Percentiles rank a stretch among this genome's conserved stretches.
Evolutionary conservation across 1,140 invertebrate genomes (phyloP).

Genomic region (Zaprionus taronus): DNA sequence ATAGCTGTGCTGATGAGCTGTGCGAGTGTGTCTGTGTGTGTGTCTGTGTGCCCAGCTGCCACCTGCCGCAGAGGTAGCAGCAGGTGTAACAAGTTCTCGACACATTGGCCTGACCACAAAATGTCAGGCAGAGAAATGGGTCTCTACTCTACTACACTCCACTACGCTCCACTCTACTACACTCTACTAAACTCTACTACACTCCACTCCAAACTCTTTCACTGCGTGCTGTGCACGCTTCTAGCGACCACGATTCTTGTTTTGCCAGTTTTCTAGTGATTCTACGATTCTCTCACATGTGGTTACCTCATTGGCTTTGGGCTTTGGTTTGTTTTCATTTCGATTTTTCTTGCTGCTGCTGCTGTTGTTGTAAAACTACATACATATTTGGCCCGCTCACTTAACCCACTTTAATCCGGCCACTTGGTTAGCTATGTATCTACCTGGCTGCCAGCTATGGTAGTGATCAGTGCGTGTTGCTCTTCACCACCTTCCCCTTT

Average conservation of each 20-base stretch:
- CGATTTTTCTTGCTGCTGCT: conserved; percentile 56
- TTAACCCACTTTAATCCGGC: conserved; percentile 55
- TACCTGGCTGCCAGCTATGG: neutral
- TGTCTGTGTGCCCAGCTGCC: conserved; percentile 3
- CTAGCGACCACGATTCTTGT: conserved; percentile 41
- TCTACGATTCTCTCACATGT: conserved; percentile 34
- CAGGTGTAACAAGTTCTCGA: conserved; percentile 81
- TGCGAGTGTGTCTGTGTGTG: neutral
- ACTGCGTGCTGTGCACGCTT: conserved; percentile 9
- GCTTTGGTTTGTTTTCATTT: conserved; percentile 70
- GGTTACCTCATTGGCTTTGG: conserved; percentile 71
- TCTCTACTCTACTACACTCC: conserved; percentile 35
- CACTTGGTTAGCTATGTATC: conserved; percentile 3
- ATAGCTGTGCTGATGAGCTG: conserved; percentile 48
- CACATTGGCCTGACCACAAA: conserved; percentile 71
- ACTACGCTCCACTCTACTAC: neutral
- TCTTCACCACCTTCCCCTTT: neutral
- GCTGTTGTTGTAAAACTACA: conserved; percentile 19
- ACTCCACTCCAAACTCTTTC: conserved; percentile 32
- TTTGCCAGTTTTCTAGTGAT: conserved; percentile 58
- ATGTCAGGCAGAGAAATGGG: conserved; percentile 75
- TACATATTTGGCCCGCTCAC: conserved; percentile 58
- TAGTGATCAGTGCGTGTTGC: neutral
- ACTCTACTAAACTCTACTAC: conserved; percentile 1
- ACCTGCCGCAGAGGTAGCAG: conserved; percentile 27